Conservation (phyloP, 2,113 vertebrate genomes). For the Columbina picui region DNA sequence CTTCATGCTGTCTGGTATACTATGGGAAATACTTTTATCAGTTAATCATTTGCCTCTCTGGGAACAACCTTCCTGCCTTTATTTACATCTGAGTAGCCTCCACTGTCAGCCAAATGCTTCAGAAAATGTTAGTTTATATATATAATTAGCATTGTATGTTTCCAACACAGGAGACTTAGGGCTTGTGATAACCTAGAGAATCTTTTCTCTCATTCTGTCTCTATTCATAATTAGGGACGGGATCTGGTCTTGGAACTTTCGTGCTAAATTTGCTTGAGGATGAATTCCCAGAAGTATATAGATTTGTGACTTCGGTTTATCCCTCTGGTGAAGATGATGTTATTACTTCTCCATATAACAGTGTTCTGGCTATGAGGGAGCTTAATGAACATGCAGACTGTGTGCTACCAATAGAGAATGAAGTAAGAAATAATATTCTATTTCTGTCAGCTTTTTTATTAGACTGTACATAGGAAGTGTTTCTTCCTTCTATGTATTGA, state of each 20-base stretch:
- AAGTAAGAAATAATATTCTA: slow-evolving; percentile 77
- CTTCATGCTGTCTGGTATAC: background rate
- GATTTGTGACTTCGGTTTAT: slow-evolving; percentile 91
- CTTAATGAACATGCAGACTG: slow-evolving; percentile 95
- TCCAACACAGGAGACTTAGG: background rate
- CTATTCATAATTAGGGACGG: slow-evolving; percentile 83
- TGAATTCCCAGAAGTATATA: slow-evolving; percentile 93
- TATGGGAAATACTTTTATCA: background rate
- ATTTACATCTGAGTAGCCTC: background rate
- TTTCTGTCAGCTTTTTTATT: background rate
- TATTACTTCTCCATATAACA: slow-evolving; percentile 97
- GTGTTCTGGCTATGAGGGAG: slow-evolving; percentile 92
- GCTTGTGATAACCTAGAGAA: background rate
- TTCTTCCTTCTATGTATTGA: background rate
- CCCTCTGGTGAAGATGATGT: slow-evolving; percentile 95
- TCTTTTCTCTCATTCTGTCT: slow-evolving; percentile 17
- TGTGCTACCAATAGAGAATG: slow-evolving; percentile 94
- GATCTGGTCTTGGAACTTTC: slow-evolving; percentile 94
- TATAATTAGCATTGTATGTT: background rate
- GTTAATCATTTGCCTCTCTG: background rate
- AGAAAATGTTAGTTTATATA: background rate
- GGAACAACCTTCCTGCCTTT: background rate
- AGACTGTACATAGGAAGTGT: background rate
- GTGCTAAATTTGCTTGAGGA: slow-evolving; percentile 91
- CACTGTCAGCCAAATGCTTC: background rate